Base-by-base conservation (phyloP, 2,888 invertebrate species). In the Spisula solida region DNA sequence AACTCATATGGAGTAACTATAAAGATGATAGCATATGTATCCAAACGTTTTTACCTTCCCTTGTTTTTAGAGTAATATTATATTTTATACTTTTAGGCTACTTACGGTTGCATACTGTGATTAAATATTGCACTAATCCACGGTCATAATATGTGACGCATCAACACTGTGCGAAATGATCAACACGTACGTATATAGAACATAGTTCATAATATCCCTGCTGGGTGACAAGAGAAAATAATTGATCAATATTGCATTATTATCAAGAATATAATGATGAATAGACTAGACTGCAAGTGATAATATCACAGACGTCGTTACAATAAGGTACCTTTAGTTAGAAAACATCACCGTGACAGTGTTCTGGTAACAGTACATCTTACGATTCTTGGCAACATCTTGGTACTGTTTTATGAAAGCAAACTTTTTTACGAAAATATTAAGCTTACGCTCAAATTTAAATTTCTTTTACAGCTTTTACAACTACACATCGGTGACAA, bases 221-320 rank as follows among this genome's bases (percentile, higher is more conserved):
- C 25, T 8, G n/a, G 60, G 10, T 66, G 25, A 5, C 60, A 25
- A n/a, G 25, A 66, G 60, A 66, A 66, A 6, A 66, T n/a, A 66
- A 66, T 66, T n/a, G 25, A 66, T 66, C 60, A 66, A 66, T 66
- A 66, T 66, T 66, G 25, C 60, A 66, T 66, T 66, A 56, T 56
- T 20, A 25, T 66, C 60, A 10, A 66, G 10, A n/a, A 1, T 66
- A 25, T 25, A 25, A 25, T 12, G 60, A 25, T 25, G 5, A n/a
- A 66, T n/a, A 12, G 25, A 25, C n/a, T 10, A 66, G 60, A 66
- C 60, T 66, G 60, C 20, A 25, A 25, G 60, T 66, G 12, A 25
- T 25, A 25, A n/a, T 25, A 20, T 66, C 25, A 66, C 1, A n/a
- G n/a, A n/a, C n/a, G n/a, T n/a, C 60, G 10, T 10, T 66, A 56